phyloP scores from a whole-genome alignment of 2,797 vertebrate genomes.

The Poecilia gillii region DNA sequence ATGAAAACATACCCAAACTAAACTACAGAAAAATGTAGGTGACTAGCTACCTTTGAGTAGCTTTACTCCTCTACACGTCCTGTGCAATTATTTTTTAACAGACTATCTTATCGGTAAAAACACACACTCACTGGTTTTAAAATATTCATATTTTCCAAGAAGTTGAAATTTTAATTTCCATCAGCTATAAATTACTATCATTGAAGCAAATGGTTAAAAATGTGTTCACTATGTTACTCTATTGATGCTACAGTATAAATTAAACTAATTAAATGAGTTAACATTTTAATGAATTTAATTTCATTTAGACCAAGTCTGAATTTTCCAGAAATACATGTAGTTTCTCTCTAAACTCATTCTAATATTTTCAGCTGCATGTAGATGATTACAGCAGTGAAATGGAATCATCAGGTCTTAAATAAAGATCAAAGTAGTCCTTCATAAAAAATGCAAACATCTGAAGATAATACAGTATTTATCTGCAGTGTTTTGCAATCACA shows the following conservation, averaged over 20 bases:
- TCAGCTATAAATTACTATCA: neutral
- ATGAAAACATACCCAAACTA: too few species aligned
- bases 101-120: neutral
- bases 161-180: neutral
- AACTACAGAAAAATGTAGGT: too few species aligned
- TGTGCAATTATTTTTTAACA: neutral
- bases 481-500: constrained; percentile 19
- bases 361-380: constrained; percentile 31
- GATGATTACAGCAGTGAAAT: neutral
- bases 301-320: constrained; percentile 2
- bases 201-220: neutral
- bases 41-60: neutral
- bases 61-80: too few species aligned
- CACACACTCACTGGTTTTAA: too few species aligned
- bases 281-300: neutral
- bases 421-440: constrained; percentile 19
- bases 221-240: neutral
- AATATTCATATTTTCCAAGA: too few species aligned
- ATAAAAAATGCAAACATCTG: constrained; percentile 21
- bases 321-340: constrained; percentile 28
- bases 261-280: neutral
- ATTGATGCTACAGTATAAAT: neutral
- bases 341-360: constrained; percentile 15
- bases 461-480: constrained; percentile 11
- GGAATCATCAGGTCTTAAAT: constrained; percentile 29